Conservation (phyloP, 2,113 vertebrate genomes). For the Natator depressus region DNA sequence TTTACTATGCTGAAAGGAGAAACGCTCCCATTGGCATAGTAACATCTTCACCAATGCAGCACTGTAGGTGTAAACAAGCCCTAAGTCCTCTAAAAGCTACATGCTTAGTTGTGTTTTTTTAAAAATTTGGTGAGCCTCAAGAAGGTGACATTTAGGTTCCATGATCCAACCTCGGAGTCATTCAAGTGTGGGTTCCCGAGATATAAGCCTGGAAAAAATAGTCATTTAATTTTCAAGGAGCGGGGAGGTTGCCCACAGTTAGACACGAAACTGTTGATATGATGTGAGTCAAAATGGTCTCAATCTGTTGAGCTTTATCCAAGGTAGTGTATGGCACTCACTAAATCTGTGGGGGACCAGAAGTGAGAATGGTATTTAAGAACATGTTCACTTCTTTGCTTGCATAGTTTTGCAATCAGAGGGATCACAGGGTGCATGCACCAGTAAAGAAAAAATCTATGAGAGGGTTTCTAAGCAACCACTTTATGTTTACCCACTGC, state of each 20-base stretch:
- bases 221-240: not conserved
- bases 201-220: too few relatives aligned
- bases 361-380: not conserved
- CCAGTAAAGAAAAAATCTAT: not conserved
- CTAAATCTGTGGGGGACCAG: not conserved
- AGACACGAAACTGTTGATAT: not conserved
- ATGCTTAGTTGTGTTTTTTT: too few relatives aligned
- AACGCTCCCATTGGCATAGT: not conserved
- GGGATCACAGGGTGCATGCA: not conserved
- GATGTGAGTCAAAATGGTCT: not conserved
- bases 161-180: too few relatives aligned
- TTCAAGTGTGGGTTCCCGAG: too few relatives aligned
- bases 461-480: not conserved
- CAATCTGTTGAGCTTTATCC: not conserved
- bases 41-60: too few relatives aligned
- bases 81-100: too few relatives aligned
- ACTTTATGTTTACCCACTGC: not conserved
- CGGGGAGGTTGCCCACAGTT: not conserved
- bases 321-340: not conserved
- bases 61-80: too few relatives aligned
- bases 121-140: not conserved
- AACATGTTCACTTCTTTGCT: not conserved
- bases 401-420: not conserved
- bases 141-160: not conserved
- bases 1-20: not conserved